Base-by-base conservation (phyloP, 2,113 vertebrate genomes). In the Physeter macrocephalus region DNA sequence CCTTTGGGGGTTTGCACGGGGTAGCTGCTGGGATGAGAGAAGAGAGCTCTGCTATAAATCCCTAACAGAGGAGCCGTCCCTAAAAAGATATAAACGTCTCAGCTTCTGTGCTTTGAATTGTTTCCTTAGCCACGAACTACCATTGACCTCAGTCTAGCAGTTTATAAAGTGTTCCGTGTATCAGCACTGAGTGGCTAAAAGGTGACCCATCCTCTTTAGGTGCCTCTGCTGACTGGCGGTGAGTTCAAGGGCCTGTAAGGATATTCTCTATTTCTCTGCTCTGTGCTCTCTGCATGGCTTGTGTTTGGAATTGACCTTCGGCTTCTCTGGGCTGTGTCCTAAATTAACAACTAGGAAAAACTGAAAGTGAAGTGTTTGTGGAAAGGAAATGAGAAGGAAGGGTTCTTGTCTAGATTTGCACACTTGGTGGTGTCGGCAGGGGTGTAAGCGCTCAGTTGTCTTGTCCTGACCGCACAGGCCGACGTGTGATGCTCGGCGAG, bases 81-180 rank as follows among this genome's bases (percentile, higher is more conserved):
- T 46, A 3, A 59, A 11, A 59, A 29, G 39, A 59, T 0, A 20
- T 21, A 14, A 64, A 6, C 41, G 27, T 15, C 34, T 12, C 54
- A 27, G 17, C 11, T 71, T 78, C 57, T 34, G 61, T 46, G 62
- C 39, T n/a, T 8, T 21, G 78, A 14, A 25, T 4, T 34, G 36
- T 59, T 27, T 74, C 67, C 46, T 66, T 36, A 2, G 41, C 21
- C 74, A 9, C 5, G 13, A 29, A 23, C 41, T 12, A 8, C 29
- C 4, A 6, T 5, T 66, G 66, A 31, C 39, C 57, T 75, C 27
- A 2, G 2, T 1, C 41, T 8, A 6, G 39, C 69, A 10, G 36
- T 31, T 59, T 13, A 5, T 39, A 13, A 23, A 6, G 29, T 4
- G 13, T 41, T 49, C 61, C 6, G 0, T 1, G 21, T 9, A 27